Evolutionary conservation across 2,888 invertebrate species (phyloP), one percentile per base, ranked within the genome.

Genomic region (Apoda limacodes): DNA sequence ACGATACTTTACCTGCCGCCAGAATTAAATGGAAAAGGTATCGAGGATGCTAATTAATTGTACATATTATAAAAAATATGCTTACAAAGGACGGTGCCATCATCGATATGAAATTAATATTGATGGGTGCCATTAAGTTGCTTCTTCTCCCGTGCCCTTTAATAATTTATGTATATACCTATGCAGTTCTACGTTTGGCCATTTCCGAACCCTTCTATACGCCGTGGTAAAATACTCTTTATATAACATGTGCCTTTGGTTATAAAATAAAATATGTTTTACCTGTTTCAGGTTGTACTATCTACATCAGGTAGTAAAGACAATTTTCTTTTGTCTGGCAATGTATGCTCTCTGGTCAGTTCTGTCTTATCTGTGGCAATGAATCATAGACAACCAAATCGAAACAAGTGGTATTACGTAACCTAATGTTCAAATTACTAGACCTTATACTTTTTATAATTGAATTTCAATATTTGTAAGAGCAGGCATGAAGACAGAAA

Each of bases 1-100:
- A 88, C 9, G 83, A 83, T 30, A 87, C 87, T 0, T 60, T 92
- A 28, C 83, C 87, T 4, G 74, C 82, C 4, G 89, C 88, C 23
- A 76, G 81, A 46, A 80, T 75, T 28, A 82, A 83, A 48, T 71
- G 82, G 64, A 82, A 63, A 55, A 85, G 85, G 89, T 88, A 43
- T 9, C 2, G 2, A 2, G 3, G 3, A 21, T 10, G 5, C 10
- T 22, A 6, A 1, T 6, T n/a, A 4, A 14, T 2, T 5, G 11
- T 3, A 10, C 12, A 9, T 11, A 9, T 4, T 12, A 11, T 20
- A 25, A n/a, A n/a, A 12, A n/a, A 17, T n/a, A 30, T 10, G 23
- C 4, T 7, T 17, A 2, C 11, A 11, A 7, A 3, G 3, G 4
- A 13, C 12, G 6, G 2, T 4, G 15, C 22, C 14, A 22, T 22